A percentile compares a stretch with the other conserved stretches of the same genome.
phyloP scores from a whole-genome alignment of 2,888 invertebrate species.

The Torymus aiolomorphi region DNA sequence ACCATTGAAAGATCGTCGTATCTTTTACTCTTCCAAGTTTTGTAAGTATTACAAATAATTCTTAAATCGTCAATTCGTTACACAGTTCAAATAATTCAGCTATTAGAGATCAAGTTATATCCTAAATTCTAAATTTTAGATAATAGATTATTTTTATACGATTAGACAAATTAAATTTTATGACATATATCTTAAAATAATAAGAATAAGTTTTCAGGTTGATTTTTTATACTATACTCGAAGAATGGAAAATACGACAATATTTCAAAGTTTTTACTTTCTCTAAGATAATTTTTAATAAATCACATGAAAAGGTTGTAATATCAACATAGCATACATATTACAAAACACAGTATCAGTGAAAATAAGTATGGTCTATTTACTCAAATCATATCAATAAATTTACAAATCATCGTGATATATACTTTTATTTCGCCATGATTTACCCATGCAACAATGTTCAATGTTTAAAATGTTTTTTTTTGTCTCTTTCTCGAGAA shows the following conservation, averaged over 20 bases:
- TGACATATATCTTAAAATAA: background rate
- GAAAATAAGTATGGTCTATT: slow-evolving; percentile 21
- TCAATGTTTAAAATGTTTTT: background rate
- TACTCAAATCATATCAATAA: background rate
- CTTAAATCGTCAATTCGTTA: too few relatives aligned
- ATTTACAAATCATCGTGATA: background rate
- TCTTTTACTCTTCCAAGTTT: background rate
- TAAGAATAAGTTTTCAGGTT: background rate
- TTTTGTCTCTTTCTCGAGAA: slow-evolving; percentile 6
- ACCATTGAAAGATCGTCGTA: slow-evolving; percentile 19
- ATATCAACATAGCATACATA: too few relatives aligned
- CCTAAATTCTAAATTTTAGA: too few relatives aligned
- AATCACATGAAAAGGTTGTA: slow-evolving; percentile 4
- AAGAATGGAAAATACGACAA: slow-evolving; percentile 30
- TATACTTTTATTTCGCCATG: background rate
- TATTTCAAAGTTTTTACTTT: slow-evolving; percentile 11
- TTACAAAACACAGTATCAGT: background rate
- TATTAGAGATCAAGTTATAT: too few relatives aligned
- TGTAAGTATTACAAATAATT: too few relatives aligned
- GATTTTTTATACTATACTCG: background rate
- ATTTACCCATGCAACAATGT: slow-evolving; percentile 15
- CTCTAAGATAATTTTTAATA: background rate
- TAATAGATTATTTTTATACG: too few relatives aligned
- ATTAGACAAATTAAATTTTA: background rate
- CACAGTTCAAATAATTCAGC: too few relatives aligned